Evolutionary conservation across 2,888 invertebrate genomes (phyloP).

Genomic region (Rotaria magnacalcarata): DNA sequence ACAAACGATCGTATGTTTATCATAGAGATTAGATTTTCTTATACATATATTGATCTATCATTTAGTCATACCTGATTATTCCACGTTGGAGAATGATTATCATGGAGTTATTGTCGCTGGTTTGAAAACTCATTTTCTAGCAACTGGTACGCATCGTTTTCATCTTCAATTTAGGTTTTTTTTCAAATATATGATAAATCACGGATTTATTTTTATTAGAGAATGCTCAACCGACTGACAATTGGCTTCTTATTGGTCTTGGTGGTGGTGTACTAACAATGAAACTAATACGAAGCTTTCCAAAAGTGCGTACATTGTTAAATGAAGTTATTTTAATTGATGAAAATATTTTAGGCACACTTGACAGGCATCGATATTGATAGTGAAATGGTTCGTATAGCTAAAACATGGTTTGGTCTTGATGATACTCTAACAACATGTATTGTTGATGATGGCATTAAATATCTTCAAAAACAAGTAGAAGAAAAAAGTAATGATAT

Average conservation of each 20-base stretch:
- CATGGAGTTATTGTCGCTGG: background rate
- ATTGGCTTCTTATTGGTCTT: conserved; percentile 19
- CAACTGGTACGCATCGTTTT: background rate
- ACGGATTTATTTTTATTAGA: background rate
- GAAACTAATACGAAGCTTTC: background rate
- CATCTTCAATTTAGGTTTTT: background rate
- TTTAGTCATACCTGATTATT: background rate
- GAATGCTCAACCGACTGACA: background rate
- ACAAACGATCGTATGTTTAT: background rate
- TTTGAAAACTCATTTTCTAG: background rate
- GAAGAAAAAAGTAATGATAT: background rate
- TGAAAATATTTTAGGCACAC: background rate
- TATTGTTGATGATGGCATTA: background rate
- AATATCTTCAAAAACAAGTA: background rate
- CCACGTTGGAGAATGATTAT: conserved; percentile 32
- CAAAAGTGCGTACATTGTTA: background rate
- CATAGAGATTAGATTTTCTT: background rate
- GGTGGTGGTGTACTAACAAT: conserved; percentile 17
- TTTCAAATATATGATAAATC: no score
- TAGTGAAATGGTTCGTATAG: conserved; percentile 9
- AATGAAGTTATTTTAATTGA: background rate
- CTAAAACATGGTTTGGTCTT: conserved; percentile 25
- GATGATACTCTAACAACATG: conserved; percentile 5
- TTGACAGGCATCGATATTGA: conserved; percentile 20
- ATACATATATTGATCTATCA: background rate